Evolutionary conservation across 1,140 invertebrate genomes (phyloP).

Genomic region (Bombus fervidus): DNA sequence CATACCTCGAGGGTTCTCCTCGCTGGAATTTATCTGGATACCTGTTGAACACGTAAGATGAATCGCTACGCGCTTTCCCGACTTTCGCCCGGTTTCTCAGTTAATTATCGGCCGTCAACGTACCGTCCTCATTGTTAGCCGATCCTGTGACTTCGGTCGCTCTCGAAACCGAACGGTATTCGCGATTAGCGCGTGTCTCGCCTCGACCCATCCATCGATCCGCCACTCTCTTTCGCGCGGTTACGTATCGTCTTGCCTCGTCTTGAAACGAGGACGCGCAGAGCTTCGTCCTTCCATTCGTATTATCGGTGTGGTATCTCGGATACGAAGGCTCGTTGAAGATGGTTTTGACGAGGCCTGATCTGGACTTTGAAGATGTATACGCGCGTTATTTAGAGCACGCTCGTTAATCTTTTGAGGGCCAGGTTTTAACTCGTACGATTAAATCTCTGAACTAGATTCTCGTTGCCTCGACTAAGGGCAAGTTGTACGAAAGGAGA

Average conservation of each 20-base stretch:
- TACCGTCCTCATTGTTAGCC: slow-evolving; percentile 31
- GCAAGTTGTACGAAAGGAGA: too few relatives aligned
- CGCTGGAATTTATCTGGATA: slow-evolving; percentile 60
- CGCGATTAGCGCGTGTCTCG: slow-evolving; percentile 6
- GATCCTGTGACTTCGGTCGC: background rate
- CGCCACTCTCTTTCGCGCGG: background rate
- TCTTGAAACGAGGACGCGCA: background rate
- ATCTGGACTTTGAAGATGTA: background rate
- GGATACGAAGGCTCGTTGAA: background rate
- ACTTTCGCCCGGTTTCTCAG: slow-evolving; percentile 60
- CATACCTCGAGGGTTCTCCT: slow-evolving; percentile 52
- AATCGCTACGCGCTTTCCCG: slow-evolving; percentile 54
- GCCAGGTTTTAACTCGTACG: background rate
- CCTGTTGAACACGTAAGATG: slow-evolving; percentile 52
- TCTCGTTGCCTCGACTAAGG: too few relatives aligned
- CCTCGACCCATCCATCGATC: slow-evolving; percentile 13
- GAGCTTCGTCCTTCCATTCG: background rate
- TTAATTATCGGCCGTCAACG: slow-evolving; percentile 55
- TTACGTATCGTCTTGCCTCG: background rate
- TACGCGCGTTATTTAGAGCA: background rate
- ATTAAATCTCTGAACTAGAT: background rate
- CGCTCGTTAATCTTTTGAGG: background rate
- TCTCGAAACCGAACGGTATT: background rate
- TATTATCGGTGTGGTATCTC: background rate
- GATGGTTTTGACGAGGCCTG: background rate